These are phyloP conservation scores for Orbicella faveolata DNA, from an alignment of 64 coral and sea anemone genomes.

Conservation along the genomic window DNA sequence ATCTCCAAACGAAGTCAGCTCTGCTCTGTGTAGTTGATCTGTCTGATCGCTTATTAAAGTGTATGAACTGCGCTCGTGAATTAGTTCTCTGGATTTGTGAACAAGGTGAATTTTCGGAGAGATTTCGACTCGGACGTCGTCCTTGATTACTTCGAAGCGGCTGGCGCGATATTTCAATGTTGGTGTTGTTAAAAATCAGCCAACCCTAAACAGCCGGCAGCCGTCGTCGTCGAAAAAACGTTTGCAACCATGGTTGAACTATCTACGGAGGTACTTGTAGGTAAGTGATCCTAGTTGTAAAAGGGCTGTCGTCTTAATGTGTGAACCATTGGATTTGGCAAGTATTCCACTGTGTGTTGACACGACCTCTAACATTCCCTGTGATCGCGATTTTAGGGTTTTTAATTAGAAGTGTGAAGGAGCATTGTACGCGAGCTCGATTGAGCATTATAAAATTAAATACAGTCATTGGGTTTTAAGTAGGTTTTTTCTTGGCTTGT, in stretches of 20 bases:
- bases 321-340: neutral
- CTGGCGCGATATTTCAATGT: neutral
- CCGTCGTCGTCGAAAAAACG: neutral
- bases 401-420: too few relatives aligned
- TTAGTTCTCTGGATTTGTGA: neutral
- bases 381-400: too few relatives aligned
- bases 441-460: neutral
- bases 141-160: neutral
- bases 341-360: too few relatives aligned
- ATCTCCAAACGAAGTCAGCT: neutral
- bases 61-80: neutral
- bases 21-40: neutral
- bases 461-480: too few relatives aligned
- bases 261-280: neutral
- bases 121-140: neutral
- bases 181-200: neutral
- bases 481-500: neutral
- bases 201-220: neutral
- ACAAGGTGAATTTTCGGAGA: neutral
- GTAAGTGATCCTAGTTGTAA: neutral
- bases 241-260: constrained; percentile 6
- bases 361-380: too few relatives aligned
- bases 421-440: neutral
- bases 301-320: neutral
- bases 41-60: neutral